Evolutionary conservation across 1,140 invertebrate genomes (phyloP).

Genomic region (Cydia fagiglandana): DNA sequence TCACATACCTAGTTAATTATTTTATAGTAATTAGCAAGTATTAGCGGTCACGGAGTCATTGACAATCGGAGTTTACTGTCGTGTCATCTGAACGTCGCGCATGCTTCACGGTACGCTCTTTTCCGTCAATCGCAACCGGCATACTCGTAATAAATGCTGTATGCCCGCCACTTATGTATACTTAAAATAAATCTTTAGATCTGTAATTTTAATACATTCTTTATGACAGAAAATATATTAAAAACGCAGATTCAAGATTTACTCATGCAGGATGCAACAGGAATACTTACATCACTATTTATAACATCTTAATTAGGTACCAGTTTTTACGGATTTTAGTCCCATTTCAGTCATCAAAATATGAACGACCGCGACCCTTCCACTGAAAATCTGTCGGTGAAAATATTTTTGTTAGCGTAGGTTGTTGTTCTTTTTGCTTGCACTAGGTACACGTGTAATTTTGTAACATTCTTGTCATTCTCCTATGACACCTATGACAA

Average conservation of each 20-base stretch:
- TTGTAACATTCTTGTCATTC: background rate
- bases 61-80: conserved; percentile 48
- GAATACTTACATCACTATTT: too few relatives aligned
- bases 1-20: conserved; percentile 37
- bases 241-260: too few relatives aligned
- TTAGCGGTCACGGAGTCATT: conserved; percentile 33
- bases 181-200: too few relatives aligned
- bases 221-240: too few relatives aligned
- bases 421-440: background rate
- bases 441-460: background rate
- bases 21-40: conserved; percentile 39
- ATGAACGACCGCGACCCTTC: background rate
- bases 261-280: too few relatives aligned
- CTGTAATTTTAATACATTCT: too few relatives aligned
- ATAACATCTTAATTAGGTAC: too few relatives aligned
- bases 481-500: background rate
- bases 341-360: background rate
- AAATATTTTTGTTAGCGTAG: background rate
- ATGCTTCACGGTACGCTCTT: conserved; percentile 60
- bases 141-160: too few relatives aligned
- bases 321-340: too few relatives aligned
- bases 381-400: background rate
- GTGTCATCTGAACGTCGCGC: conserved; percentile 63
- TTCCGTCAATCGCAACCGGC: conserved; percentile 47
- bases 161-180: too few relatives aligned